Evolutionary conservation across 2,888 invertebrate species (phyloP).

Genomic region (Chloroclysta siterata): DNA sequence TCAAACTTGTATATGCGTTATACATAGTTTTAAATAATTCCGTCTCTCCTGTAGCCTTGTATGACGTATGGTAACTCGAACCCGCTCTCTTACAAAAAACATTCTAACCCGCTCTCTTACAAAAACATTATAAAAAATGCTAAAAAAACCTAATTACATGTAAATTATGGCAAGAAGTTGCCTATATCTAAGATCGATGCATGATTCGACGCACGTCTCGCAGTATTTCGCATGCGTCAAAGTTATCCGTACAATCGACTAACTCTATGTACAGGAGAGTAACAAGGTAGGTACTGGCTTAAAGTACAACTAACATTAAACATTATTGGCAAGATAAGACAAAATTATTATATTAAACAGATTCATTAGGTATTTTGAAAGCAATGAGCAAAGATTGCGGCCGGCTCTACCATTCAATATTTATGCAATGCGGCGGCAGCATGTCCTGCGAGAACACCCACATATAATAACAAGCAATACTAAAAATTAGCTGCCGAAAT

Average conservation of each 20-base stretch:
- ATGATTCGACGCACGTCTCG: not conserved
- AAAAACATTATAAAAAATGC: constrained; percentile 4
- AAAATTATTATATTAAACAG: no score
- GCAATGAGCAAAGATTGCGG: no score
- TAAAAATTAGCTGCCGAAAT: not conserved
- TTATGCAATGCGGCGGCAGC: constrained; percentile 1
- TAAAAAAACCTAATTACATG: not conserved
- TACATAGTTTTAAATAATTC: no score
- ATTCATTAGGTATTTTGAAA: no score
- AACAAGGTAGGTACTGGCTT: constrained; percentile 14
- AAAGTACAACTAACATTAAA: not conserved
- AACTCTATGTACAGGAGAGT: constrained; percentile 5
- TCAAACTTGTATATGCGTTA: no score
- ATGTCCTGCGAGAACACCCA: not conserved
- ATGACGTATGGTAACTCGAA: no score
- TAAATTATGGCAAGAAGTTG: not conserved
- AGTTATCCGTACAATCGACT: no score
- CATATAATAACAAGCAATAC: constrained; percentile 7
- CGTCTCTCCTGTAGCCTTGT: no score
- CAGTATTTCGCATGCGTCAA: not conserved
- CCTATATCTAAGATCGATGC: not conserved
- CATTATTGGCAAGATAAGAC: no score
- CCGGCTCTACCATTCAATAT: not conserved
- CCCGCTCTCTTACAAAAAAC: not conserved
- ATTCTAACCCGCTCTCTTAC: no score